These are phyloP conservation scores for Drosophila rufa DNA, from an alignment of 1,140 invertebrate genomes.

Conservation along the genomic window DNA sequence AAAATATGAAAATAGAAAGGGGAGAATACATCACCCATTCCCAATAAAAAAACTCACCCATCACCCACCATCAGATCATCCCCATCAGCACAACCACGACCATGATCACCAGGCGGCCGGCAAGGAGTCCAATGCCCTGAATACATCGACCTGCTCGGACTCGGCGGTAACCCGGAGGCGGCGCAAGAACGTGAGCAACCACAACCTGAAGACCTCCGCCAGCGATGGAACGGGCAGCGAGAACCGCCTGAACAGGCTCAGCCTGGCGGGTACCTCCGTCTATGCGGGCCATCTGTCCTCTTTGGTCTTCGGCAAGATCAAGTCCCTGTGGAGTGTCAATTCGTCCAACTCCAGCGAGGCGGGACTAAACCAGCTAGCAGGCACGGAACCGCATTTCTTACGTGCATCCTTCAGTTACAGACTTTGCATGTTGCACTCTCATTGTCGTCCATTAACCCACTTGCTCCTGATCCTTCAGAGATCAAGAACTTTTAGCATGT, in stretches of 20 bases:
- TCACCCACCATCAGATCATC: constrained; percentile 42
- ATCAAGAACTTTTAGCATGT: constrained; percentile 5
- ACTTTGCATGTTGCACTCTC: constrained; percentile 32
- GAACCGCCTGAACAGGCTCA: constrained; percentile 79
- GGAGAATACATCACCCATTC: no score
- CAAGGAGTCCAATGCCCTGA: constrained; percentile 79
- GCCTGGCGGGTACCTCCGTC: constrained; percentile 85
- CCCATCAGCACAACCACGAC: constrained; percentile 34
- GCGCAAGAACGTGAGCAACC: constrained; percentile 78
- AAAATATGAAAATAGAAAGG: neutral
- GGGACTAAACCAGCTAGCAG: constrained; percentile 91
- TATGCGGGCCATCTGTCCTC: constrained; percentile 90
- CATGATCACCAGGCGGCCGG: constrained; percentile 31
- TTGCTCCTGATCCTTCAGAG: neutral
- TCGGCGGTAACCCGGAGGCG: constrained; percentile 78
- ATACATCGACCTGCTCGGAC: constrained; percentile 83
- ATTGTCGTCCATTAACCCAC: constrained; percentile 26
- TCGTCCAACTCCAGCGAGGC: constrained; percentile 88
- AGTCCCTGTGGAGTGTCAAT: constrained; percentile 92
- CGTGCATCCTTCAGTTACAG: constrained; percentile 13
- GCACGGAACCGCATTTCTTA: constrained; percentile 51
- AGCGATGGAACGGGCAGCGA: constrained; percentile 72
- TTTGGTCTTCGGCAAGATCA: constrained; percentile 93
- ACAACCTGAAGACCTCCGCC: constrained; percentile 72
- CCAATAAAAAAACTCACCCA: constrained; percentile 30